These are phyloP conservation scores for Drosophila erecta DNA, from an alignment of 1,140 invertebrate genomes.

Conservation along the genomic window DNA sequence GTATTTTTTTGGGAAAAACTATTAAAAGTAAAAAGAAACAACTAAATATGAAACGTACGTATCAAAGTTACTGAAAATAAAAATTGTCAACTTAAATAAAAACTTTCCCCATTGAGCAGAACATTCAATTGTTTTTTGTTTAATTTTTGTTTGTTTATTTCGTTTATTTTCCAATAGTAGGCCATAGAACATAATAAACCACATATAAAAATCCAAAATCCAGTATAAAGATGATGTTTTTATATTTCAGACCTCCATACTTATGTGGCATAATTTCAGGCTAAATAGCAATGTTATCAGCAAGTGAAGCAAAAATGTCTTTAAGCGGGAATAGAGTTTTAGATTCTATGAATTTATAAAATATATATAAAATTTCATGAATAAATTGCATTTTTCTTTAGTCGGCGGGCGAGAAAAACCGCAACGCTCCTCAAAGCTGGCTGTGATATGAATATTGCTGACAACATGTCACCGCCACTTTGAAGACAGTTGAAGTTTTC, in stretches of 20 bases:
- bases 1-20: neutral
- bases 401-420: neutral
- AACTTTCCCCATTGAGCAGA: too few relatives aligned
- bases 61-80: too few relatives aligned
- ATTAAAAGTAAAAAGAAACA: too few relatives aligned
- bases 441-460: constrained; percentile 90
- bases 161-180: constrained; percentile 16
- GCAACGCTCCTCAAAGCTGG: constrained; percentile 92
- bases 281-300: neutral
- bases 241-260: neutral
- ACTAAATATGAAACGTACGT: too few relatives aligned
- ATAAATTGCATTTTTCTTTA: neutral
- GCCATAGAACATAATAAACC: neutral
- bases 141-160: too few relatives aligned
- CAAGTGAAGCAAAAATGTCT: neutral
- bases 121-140: too few relatives aligned
- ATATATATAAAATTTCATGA: neutral
- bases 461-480: constrained; percentile 67
- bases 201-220: neutral
- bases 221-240: neutral
- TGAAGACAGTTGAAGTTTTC: constrained; percentile 57
- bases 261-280: constrained; percentile 15
- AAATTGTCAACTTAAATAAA: too few relatives aligned
- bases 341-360: neutral
- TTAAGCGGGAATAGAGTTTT: fast-evolving